phyloP scores from a whole-genome alignment of 2,113 vertebrate species.

The Esox niger region DNA sequence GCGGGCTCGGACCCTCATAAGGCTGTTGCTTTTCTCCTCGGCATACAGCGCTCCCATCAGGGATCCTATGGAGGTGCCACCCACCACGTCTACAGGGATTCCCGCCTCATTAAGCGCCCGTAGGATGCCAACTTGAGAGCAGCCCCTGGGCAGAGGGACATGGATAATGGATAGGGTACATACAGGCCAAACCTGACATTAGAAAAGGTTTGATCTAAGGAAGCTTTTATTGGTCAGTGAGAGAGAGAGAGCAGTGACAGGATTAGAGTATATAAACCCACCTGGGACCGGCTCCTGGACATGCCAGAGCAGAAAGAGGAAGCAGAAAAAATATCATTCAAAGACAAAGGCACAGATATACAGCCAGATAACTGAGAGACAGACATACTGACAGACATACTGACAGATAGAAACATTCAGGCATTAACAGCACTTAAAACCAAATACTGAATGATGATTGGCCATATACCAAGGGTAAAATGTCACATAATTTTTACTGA shows the following conservation, averaged over 20 bases:
- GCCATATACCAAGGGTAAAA: too few relatives aligned
- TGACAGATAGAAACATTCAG: conserved; percentile 2
- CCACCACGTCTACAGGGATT: conserved; percentile 89
- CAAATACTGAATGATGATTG: too few relatives aligned
- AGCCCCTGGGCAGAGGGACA: conserved; percentile 74
- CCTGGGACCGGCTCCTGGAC: conserved; percentile 53
- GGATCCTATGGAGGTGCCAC: conserved; percentile 89
- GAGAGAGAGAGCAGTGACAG: neutral
- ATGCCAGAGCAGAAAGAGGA: conserved; percentile 33
- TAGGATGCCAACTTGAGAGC: conserved; percentile 88
- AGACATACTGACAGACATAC: too few relatives aligned
- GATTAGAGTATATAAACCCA: conserved; percentile 34
- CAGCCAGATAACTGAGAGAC: too few relatives aligned
- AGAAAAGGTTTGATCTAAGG: too few relatives aligned
- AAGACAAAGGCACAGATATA: neutral
- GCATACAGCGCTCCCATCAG: conserved; percentile 90
- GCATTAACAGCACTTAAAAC: neutral
- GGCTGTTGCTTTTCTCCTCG: conserved; percentile 86
- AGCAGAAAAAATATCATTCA: neutral
- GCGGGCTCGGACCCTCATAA: conserved; percentile 82
- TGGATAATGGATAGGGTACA: neutral
- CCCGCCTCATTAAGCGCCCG: conserved; percentile 82
- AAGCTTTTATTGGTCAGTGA: too few relatives aligned
- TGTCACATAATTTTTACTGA: too few relatives aligned
- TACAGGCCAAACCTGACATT: neutral